Evolutionary conservation across 1,140 invertebrate genomes (phyloP), one percentile per base, ranked within the genome.

Genomic region (Pinna nobilis): DNA sequence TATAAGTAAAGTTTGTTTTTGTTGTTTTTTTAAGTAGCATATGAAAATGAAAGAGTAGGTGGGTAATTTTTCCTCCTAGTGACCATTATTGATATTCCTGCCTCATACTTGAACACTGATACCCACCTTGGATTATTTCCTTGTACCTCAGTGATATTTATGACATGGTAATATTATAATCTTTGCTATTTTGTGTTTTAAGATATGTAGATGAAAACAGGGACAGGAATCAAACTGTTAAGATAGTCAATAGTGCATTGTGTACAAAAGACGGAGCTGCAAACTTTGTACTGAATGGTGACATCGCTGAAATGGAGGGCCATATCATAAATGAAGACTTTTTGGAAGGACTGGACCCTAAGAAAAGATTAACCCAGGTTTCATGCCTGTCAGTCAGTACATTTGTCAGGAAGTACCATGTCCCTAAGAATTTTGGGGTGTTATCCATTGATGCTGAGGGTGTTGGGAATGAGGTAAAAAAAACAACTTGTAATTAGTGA

Each of bases 371-470:
- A 15, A 78, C 82, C 11, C 53, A 73, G n/a, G 82, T 86, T 18
- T 59, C 35, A 25, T 74, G 83, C 49, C 55, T 82, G 18, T 79
- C 81, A 28, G 85, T 86, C 9, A 41, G 57, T 23, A 79, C 70
- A 13, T 81, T 86, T 59, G 76, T 74, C n/a, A 20, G 37, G 3
- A 76, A 80, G 30, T 80, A 80, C 50, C 41, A 79, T 6, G 53
- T 86, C 13, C 85, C 85, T 3, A 76, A 65, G 44, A 47, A 72
- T 49, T 83, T 86, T 76, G 83, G 81, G 6, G 70, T 86, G 55
- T 60, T 86, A 23, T 86, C 85, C 9, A 82, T 86, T 44, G 85
- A 86, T 80, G 81, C 81, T 20, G 83, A 86, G 76, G 85, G 85
- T 1, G 33, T 70, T 15, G 81, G 83, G 57, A 78, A 77, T 44